A percentile compares a stretch with the other conserved stretches of the same genome.
Conservation (phyloP, 2,113 vertebrate species). For the Hiodon alosoides region DNA sequence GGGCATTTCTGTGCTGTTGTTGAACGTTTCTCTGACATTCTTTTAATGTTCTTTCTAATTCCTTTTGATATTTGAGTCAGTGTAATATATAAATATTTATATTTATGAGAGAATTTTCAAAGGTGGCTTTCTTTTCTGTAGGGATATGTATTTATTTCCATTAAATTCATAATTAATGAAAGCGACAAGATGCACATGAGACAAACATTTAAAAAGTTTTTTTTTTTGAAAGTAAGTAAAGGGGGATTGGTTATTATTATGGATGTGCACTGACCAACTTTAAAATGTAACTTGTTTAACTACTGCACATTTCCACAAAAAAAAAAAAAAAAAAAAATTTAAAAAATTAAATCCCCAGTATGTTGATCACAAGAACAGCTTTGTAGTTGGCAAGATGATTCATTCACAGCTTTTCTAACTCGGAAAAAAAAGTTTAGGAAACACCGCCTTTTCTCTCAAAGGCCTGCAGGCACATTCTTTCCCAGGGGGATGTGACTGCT, state of each 20-base stretch:
- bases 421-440: not conserved
- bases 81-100: not conserved
- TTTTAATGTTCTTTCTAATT: not conserved
- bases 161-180: slow-evolving; percentile 6
- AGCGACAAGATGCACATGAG: not conserved
- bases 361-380: not conserved
- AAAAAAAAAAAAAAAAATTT: slow-evolving; percentile 1
- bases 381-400: slow-evolving; percentile 1
- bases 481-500: slow-evolving; percentile 11
- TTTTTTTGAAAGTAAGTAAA: not conserved
- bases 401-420: not conserved
- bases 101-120: not conserved
- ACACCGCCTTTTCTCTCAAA: not conserved
- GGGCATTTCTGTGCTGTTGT: not conserved
- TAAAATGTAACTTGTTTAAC: not conserved
- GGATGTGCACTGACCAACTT: not conserved
- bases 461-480: slow-evolving; percentile 10
- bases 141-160: not conserved
- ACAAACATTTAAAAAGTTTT: not conserved
- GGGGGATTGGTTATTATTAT: slow-evolving; percentile 6
- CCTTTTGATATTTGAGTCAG: slow-evolving; percentile 1
- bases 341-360: not conserved
- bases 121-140: not conserved
- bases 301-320: not conserved
- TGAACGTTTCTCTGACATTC: not conserved